Conservation (phyloP, 2,797 vertebrate genomes). For the Gymnopithys bicolor region DNA sequence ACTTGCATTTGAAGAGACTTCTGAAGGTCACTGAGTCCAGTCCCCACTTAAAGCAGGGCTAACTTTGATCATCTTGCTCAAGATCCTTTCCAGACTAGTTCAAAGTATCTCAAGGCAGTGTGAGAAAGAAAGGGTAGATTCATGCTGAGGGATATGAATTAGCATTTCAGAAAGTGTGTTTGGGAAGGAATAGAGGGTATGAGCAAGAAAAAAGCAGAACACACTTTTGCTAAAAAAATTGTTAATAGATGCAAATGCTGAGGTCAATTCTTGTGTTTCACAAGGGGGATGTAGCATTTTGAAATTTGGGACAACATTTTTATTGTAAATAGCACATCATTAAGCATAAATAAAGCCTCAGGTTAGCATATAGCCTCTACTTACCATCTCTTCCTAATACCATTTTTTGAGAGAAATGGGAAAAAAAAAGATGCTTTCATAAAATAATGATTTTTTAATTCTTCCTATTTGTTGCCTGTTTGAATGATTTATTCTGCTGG, state of each 20-base stretch:
- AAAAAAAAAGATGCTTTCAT: neutral
- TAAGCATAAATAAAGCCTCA: neutral
- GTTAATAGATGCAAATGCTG: neutral
- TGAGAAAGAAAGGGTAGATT: neutral
- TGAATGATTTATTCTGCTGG: neutral
- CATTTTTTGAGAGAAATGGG: neutral
- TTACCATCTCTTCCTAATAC: neutral
- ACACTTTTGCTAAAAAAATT: neutral
- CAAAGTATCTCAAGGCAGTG: neutral
- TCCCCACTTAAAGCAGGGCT: neutral
- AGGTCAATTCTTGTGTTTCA: neutral
- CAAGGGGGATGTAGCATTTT: neutral
- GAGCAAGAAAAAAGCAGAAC: neutral
- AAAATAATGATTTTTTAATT: neutral
- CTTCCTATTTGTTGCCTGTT: neutral
- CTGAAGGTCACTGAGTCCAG: neutral
- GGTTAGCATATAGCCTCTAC: neutral
- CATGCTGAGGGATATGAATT: neutral
- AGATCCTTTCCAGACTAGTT: neutral
- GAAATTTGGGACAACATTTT: neutral
- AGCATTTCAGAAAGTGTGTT: neutral
- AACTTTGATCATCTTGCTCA: neutral
- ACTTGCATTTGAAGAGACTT: neutral
- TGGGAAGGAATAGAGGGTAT: neutral
- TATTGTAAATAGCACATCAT: neutral